phyloP scores from a whole-genome alignment of 2,113 vertebrate species.

The Oreotrochilus melanogaster region DNA sequence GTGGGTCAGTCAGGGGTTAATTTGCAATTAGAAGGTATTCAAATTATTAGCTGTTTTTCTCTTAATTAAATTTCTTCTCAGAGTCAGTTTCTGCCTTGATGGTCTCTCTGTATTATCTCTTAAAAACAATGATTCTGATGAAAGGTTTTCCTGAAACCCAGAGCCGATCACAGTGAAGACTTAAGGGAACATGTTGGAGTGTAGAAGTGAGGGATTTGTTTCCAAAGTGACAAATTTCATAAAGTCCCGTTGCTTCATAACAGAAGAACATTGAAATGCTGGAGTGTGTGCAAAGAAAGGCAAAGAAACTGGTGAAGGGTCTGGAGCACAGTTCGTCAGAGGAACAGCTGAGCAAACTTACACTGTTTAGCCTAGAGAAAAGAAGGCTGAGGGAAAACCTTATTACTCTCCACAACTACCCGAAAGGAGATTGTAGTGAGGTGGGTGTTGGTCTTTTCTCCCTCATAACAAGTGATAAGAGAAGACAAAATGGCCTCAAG shows the following conservation, averaged over 20 bases:
- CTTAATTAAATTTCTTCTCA: conserved; percentile 33
- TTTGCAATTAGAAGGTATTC: conserved; percentile 30
- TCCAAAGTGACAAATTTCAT: conserved; percentile 6
- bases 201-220: conserved; percentile 1
- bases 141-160: conserved; percentile 6
- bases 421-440: too few species aligned
- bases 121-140: conserved; percentile 2
- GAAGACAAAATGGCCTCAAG: too few species aligned
- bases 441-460: too few species aligned
- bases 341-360: too few species aligned
- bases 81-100: not conserved
- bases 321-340: too few species aligned
- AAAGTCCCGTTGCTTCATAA: not conserved
- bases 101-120: not conserved
- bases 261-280: too few species aligned
- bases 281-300: too few species aligned
- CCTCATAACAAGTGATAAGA: too few species aligned
- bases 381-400: too few species aligned
- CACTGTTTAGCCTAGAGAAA: too few species aligned
- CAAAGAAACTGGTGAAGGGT: too few species aligned
- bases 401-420: too few species aligned
- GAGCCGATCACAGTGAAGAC: not conserved
- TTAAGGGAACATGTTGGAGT: conserved; percentile 22
- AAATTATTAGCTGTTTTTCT: conserved; percentile 9
- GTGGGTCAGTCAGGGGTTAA: conserved; percentile 19